Evolutionary conservation across 2,797 vertebrate species (phyloP).

Genomic region (Circus cinereus): DNA sequence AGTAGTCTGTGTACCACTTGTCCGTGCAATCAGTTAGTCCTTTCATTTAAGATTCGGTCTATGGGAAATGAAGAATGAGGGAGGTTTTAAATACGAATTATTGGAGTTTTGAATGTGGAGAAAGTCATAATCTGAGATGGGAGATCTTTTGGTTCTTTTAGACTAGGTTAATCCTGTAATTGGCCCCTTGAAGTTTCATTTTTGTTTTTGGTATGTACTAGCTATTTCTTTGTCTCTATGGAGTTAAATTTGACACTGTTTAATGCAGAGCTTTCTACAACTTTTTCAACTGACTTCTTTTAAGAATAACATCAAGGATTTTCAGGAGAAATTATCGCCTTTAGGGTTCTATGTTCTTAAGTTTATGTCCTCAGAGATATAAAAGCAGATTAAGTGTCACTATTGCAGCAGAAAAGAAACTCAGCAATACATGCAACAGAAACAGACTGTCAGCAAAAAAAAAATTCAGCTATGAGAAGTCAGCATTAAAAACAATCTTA

Average conservation of each 20-base stretch:
- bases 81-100: neutral
- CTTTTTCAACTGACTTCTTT: neutral
- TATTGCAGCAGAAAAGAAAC: neutral
- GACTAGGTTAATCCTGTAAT: neutral
- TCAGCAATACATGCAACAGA: neutral
- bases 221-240: neutral
- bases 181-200: neutral
- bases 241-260: neutral
- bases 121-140: neutral
- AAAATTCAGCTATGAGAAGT: neutral
- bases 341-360: neutral
- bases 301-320: neutral
- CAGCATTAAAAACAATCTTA: neutral
- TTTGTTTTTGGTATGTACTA: neutral
- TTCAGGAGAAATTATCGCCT: neutral
- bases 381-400: neutral
- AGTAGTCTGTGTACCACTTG: neutral
- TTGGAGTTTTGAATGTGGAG: neutral
- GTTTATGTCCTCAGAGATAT: neutral
- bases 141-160: neutral
- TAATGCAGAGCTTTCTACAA: neutral
- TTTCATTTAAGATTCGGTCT: neutral
- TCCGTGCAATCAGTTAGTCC: rapidly evolving
- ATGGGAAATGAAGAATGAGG: neutral
- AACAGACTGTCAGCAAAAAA: neutral